Percentiles rank a stretch among this genome's conserved stretches.
phyloP scores from a whole-genome alignment of 2,888 invertebrate species.

The Chromoteleia sp. region DNA sequence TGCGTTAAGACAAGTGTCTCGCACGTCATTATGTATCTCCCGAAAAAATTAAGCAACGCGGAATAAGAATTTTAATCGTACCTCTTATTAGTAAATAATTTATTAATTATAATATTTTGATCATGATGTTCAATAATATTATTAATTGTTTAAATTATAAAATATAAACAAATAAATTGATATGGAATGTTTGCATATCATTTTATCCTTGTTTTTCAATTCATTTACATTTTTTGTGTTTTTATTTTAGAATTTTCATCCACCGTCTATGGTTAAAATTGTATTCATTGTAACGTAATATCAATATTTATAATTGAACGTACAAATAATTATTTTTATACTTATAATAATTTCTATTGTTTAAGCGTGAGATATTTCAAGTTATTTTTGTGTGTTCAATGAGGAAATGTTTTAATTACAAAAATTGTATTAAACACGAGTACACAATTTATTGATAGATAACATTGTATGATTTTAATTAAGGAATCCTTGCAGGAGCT shows the following conservation, averaged over 20 bases:
- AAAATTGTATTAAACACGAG: background rate
- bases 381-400: background rate
- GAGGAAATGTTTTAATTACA: background rate
- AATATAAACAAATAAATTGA: background rate
- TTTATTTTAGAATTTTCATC: too few species aligned
- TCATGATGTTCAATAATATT: background rate
- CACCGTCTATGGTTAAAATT: too few species aligned
- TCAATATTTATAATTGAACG: too few species aligned
- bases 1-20: constrained; percentile 12
- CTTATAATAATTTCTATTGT: too few species aligned
- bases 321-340: too few species aligned
- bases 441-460: constrained; percentile 7
- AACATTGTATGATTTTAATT: constrained; percentile 18
- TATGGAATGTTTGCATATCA: too few species aligned
- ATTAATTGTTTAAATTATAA: background rate
- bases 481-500: constrained; percentile 8
- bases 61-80: background rate
- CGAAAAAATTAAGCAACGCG: background rate
- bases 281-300: too few species aligned
- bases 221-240: too few species aligned
- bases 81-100: background rate
- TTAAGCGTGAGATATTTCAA: too few species aligned
- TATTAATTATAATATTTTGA: background rate
- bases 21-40: background rate
- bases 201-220: too few species aligned